phyloP scores from a whole-genome alignment of 2,888 invertebrate species.

The Sisyra nigra region DNA sequence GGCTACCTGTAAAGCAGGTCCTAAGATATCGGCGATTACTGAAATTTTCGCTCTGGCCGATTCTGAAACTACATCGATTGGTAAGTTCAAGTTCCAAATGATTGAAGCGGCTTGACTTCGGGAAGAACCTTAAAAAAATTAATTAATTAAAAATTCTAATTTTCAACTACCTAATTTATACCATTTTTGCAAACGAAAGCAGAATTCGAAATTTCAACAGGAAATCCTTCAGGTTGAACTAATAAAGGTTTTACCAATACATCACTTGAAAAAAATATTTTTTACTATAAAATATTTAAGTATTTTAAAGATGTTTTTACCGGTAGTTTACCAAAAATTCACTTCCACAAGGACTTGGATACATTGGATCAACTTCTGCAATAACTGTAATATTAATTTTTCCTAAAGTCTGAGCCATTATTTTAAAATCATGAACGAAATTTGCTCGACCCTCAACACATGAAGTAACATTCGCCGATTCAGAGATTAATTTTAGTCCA shows the following conservation, averaged over 20 bases:
- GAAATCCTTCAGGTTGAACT: slow-evolving; percentile 57
- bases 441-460: slow-evolving; percentile 21
- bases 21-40: slow-evolving; percentile 44
- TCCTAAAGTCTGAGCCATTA: slow-evolving; percentile 20
- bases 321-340: slow-evolving; percentile 28
- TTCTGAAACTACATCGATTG: slow-evolving; percentile 37
- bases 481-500: slow-evolving; percentile 16
- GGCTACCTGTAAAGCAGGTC: slow-evolving; percentile 25
- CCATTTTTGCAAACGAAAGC: slow-evolving; percentile 49
- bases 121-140: no score
- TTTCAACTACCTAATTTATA: slow-evolving; percentile 19
- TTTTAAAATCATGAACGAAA: slow-evolving; percentile 20
- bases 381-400: slow-evolving; percentile 32
- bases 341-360: slow-evolving; percentile 30
- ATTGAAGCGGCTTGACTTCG: neutral
- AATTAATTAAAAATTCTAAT: no score
- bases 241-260: slow-evolving; percentile 41
- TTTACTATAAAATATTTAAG: slow-evolving; percentile 6
- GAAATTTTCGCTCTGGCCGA: slow-evolving; percentile 47
- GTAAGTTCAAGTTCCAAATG: slow-evolving; percentile 30
- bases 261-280: slow-evolving; percentile 28
- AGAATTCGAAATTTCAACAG: slow-evolving; percentile 44
- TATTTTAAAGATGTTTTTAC: slow-evolving; percentile 18
- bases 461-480: slow-evolving; percentile 14
- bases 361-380: slow-evolving; percentile 29